Evolutionary conservation across 2,113 vertebrate species (phyloP).

Genomic region (Oostethus manadensis): DNA sequence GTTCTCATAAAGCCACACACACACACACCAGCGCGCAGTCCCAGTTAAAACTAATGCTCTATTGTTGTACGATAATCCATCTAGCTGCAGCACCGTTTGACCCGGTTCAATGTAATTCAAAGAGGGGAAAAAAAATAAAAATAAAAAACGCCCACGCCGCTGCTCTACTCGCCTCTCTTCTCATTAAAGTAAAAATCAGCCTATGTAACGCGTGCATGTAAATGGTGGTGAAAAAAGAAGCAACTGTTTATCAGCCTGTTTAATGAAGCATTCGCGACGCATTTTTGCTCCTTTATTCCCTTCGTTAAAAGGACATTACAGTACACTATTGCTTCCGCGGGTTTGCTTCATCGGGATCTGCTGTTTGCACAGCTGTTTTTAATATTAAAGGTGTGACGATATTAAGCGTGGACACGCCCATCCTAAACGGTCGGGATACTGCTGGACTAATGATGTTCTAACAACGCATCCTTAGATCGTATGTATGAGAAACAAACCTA

Average conservation of each 20-base stretch:
- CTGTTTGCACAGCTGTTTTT: too few relatives aligned
- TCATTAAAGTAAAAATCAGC: slow-evolving; percentile 49
- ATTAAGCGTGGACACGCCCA: too few relatives aligned
- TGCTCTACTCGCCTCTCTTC: slow-evolving; percentile 42
- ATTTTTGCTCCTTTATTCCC: slow-evolving; percentile 7
- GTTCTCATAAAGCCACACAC: slow-evolving; percentile 41
- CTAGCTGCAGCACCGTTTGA: slow-evolving; percentile 49
- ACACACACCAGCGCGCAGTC: slow-evolving; percentile 25
- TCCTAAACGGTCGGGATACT: too few relatives aligned
- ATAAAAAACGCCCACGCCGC: slow-evolving; percentile 44
- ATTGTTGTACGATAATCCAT: slow-evolving; percentile 52
- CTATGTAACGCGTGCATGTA: slow-evolving; percentile 19
- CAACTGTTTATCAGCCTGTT: slow-evolving; percentile 21
- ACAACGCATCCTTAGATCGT: too few relatives aligned
- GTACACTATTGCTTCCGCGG: not conserved
- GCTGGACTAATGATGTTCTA: too few relatives aligned
- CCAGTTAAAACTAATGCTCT: slow-evolving; percentile 42
- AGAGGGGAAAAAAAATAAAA: slow-evolving; percentile 24
- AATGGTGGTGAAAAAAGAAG: slow-evolving; percentile 22
- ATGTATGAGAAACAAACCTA: too few relatives aligned
- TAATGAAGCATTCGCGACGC: slow-evolving; percentile 16
- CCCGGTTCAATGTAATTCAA: slow-evolving; percentile 57
- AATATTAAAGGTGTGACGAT: too few relatives aligned
- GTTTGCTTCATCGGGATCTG: not conserved
- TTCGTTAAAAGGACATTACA: slow-evolving; percentile 13